Conservation (phyloP, 2,113 vertebrate species). For the Sinocyclocheilus maitianheensis region DNA sequence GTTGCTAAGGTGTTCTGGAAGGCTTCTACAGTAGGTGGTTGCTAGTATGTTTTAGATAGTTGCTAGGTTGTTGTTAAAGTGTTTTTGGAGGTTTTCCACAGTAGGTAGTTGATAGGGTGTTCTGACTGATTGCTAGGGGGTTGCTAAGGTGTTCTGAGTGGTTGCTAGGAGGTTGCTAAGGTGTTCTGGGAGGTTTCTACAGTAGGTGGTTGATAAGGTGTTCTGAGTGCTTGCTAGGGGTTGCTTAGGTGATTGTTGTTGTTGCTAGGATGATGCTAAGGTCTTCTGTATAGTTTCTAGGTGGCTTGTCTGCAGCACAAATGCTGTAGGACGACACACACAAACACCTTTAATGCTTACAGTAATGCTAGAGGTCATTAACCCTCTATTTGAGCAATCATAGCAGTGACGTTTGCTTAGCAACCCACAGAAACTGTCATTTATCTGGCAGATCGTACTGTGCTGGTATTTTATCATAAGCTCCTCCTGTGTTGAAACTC, state of each 20-base stretch:
- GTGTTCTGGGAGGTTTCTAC: neutral
- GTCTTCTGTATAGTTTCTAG: neutral
- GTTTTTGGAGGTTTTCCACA: neutral
- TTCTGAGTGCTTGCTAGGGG: neutral
- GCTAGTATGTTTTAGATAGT: neutral
- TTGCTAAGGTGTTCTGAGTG: neutral
- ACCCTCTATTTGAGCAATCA: neutral
- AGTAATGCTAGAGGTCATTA: neutral
- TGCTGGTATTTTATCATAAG: slow-evolving; percentile 36
- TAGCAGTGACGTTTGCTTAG: neutral
- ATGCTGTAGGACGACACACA: neutral
- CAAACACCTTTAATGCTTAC: neutral
- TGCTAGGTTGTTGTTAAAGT: neutral
- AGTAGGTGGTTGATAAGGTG: no score
- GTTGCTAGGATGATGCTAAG: neutral
- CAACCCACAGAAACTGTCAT: neutral
- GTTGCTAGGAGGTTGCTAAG: neutral
- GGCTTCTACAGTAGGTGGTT: neutral
- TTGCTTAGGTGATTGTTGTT: neutral
- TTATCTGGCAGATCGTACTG: slow-evolving; percentile 6
- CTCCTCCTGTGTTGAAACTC: slow-evolving; percentile 53
- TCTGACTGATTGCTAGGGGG: neutral
- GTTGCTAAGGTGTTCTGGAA: neutral
- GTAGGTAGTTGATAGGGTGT: neutral
- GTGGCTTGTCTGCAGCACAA: neutral